These are phyloP conservation scores for Tetramorium parvispinum DNA, from an alignment of 1,140 invertebrate species.

Conservation along the genomic window DNA sequence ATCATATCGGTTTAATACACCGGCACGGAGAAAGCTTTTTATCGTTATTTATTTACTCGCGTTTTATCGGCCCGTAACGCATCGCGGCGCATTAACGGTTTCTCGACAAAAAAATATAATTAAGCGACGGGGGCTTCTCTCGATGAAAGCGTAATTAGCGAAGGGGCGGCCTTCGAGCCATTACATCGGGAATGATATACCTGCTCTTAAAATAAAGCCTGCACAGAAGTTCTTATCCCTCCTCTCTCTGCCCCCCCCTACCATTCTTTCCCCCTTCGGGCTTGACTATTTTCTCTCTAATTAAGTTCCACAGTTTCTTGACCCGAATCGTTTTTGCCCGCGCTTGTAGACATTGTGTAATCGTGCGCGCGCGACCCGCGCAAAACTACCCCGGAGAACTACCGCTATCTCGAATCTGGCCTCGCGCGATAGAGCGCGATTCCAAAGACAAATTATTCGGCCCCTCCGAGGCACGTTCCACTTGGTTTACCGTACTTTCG, in stretches of 20 bases:
- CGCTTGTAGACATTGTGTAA: conserved; percentile 60
- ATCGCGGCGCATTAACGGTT: conserved; percentile 44
- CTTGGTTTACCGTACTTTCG: conserved; percentile 40
- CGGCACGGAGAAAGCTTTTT: conserved; percentile 13
- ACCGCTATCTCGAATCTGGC: conserved; percentile 36
- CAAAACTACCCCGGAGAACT: conserved; percentile 35
- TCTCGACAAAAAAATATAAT: conserved; percentile 48
- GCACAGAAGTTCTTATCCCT: conserved; percentile 60
- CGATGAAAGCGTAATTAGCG: conserved; percentile 60
- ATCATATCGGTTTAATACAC: conserved; percentile 1
- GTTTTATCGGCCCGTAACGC: conserved; percentile 20
- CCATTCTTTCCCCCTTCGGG: neutral
- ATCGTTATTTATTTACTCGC: conserved; percentile 38
- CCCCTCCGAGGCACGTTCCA: conserved; percentile 41
- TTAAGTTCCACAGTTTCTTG: conserved; percentile 71
- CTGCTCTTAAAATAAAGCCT: conserved; percentile 57
- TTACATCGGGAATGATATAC: conserved; percentile 54
- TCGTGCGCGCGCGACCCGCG: conserved; percentile 25
- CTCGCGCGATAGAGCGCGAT: conserved; percentile 46
- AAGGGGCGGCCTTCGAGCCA: conserved; percentile 12
- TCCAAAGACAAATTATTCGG: conserved; percentile 61
- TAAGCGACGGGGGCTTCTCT: conserved; percentile 31
- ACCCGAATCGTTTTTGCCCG: conserved; percentile 62
- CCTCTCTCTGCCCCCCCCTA: neutral
- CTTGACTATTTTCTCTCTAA: conserved; percentile 66